These are phyloP conservation scores for Petaurus breviceps DNA, from an alignment of 2,113 vertebrate genomes.

Conservation along the genomic window DNA sequence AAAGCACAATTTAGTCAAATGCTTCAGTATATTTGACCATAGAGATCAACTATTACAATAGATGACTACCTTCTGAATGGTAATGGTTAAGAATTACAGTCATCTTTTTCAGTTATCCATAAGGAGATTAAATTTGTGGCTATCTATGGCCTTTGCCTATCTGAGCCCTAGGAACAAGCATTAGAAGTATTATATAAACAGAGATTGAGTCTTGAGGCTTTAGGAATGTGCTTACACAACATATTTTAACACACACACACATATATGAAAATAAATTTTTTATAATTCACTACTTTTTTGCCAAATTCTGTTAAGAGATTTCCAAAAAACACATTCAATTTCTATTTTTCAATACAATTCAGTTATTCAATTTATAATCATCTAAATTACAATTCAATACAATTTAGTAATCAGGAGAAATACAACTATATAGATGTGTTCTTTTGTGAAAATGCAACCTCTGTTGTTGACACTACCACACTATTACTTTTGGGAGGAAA, in stretches of 20 bases:
- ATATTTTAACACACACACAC: background rate
- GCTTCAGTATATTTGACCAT: background rate
- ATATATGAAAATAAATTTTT: background rate
- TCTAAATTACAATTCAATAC: background rate
- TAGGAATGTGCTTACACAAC: background rate
- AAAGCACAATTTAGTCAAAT: background rate
- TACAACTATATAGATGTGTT: background rate
- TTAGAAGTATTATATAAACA: background rate
- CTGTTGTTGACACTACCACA: background rate
- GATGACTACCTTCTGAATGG: background rate
- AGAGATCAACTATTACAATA: background rate
- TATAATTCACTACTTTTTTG: background rate
- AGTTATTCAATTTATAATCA: background rate
- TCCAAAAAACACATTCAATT: slow-evolving; percentile 21
- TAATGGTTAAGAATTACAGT: background rate
- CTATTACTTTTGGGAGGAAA: background rate
- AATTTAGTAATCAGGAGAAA: background rate
- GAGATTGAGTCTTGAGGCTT: background rate
- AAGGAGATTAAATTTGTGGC: background rate
- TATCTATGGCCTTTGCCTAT: background rate
- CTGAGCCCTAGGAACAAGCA: background rate
- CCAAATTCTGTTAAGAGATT: background rate
- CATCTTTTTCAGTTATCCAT: background rate
- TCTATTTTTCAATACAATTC: background rate
- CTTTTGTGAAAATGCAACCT: background rate